Base-by-base conservation (phyloP, 2,888 invertebrate species). In the Trilocha varians region DNA sequence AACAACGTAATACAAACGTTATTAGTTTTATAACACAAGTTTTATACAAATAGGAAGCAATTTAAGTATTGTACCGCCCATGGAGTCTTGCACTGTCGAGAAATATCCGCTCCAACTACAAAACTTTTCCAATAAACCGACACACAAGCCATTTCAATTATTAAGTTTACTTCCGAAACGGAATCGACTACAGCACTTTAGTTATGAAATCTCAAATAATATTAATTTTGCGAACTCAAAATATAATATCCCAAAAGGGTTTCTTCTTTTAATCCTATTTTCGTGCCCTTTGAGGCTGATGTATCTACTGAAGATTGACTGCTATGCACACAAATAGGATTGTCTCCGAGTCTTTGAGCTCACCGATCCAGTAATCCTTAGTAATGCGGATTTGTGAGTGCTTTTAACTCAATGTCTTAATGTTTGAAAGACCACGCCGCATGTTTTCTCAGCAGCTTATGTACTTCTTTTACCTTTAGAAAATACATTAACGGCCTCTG, bases 51-150 rank as follows among this genome's bases (percentile, higher is more conserved):
- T 11, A 34, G 46, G 52, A 54, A 55, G 50, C 54, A 55, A 60
- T 60, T 56, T 58, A 47, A 46, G 49, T 46, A 45, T 47, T 53
- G 48, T 61, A 53, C 59, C 52, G 51, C 36, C 43, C 45, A 45
- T 46, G 49, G 34, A 55, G 49, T 51, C 25, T 25, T n/a, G 54
- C 56, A 55, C 62, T 62, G 66, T 60, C 55, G 54, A 53, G 57
- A 52, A 63, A 62, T 62, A 52, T 56, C 57, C 55, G 50, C 52
- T 49, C 47, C 46, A 50, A 55, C 47, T 49, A 48, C 45, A 42
- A 51, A 75, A 75, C 65, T 72, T 77, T 70, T 62, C 61, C 67
- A 72, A 75, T 75, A 71, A 65, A 25, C 51, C 64, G 48, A 51
- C 53, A 48, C 62, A 67, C 71, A 65, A 67, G 11, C 25, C 25